Evolutionary conservation across 2,888 invertebrate genomes (phyloP).

Genomic region (Tortrix viridana): DNA sequence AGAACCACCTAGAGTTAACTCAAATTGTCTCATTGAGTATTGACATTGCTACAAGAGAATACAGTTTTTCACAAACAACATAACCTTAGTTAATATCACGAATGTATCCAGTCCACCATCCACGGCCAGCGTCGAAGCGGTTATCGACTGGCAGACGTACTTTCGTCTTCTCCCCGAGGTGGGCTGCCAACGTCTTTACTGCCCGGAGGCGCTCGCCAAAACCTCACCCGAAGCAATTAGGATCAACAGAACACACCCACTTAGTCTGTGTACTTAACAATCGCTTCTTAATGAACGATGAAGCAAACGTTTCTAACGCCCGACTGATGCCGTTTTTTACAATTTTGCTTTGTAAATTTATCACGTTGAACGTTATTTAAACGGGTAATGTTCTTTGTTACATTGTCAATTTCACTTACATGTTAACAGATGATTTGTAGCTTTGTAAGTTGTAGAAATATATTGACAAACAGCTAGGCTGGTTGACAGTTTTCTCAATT

Average conservation of each 20-base stretch:
- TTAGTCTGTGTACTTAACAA: slow-evolving; percentile 30
- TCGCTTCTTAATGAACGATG: slow-evolving; percentile 30
- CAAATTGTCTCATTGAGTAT: no score
- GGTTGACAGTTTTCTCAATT: no score
- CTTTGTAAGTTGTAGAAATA: no score
- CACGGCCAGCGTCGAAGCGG: slow-evolving; percentile 48
- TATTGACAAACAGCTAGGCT: no score
- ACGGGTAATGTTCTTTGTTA: no score
- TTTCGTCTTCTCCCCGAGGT: slow-evolving; percentile 49
- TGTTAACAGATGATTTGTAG: no score
- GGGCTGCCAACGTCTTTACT: slow-evolving; percentile 71
- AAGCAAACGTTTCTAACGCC: background rate
- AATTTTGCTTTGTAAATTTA: slow-evolving; percentile 13
- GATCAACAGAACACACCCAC: slow-evolving; percentile 35
- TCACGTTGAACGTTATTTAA: background rate
- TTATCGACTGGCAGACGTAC: slow-evolving; percentile 56
- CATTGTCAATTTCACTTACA: no score
- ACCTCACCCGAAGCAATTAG: slow-evolving; percentile 25
- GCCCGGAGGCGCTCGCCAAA: slow-evolving; percentile 46
- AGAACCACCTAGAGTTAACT: no score
- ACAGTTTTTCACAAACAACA: no score
- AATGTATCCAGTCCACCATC: slow-evolving; percentile 21
- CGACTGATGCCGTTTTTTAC: slow-evolving; percentile 19
- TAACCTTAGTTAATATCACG: no score
- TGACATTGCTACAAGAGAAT: no score